A percentile compares a stretch with the other conserved stretches of the same genome.
These are phyloP conservation scores for Syndactyla subalaris DNA, from an alignment of 2,797 vertebrate genomes.

Conservation along the genomic window DNA sequence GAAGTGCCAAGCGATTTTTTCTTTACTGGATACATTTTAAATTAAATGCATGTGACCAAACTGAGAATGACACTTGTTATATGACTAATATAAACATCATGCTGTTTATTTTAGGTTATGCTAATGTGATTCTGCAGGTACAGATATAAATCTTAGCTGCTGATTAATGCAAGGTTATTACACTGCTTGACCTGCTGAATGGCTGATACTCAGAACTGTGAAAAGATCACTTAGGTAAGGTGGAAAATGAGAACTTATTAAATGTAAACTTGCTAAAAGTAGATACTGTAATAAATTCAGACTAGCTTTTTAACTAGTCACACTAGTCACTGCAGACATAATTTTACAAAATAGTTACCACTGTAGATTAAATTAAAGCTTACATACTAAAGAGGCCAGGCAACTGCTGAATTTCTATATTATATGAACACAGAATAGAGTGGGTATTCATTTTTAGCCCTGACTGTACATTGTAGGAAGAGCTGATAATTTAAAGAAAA, in stretches of 20 bases:
- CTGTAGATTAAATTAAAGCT: neutral
- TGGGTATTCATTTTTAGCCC: neutral
- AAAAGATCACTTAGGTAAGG: conserved; percentile 81
- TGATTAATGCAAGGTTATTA: conserved; percentile 84
- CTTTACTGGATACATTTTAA: conserved; percentile 57
- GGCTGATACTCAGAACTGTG: conserved; percentile 78
- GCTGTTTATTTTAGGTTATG: conserved; percentile 68
- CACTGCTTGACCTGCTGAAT: conserved; percentile 79
- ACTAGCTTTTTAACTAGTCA: conserved; percentile 18
- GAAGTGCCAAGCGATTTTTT: conserved; percentile 55
- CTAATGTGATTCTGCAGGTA: conserved; percentile 58
- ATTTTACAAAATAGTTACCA: neutral
- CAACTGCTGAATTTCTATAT: neutral
- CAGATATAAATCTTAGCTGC: conserved; percentile 81
- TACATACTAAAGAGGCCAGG: neutral
- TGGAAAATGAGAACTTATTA: conserved; percentile 79
- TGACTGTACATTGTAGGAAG: neutral
- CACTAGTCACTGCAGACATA: neutral
- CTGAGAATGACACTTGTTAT: conserved; percentile 40
- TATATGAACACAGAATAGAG: neutral
- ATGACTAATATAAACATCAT: conserved; percentile 59
- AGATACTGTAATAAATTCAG: conserved; percentile 65
- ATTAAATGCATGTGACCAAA: conserved; percentile 45
- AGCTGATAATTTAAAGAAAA: neutral
- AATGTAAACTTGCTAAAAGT: conserved; percentile 80